These are phyloP conservation scores for Hydrolagus affinis DNA, from an alignment of 2,113 vertebrate species.

Conservation along the genomic window DNA sequence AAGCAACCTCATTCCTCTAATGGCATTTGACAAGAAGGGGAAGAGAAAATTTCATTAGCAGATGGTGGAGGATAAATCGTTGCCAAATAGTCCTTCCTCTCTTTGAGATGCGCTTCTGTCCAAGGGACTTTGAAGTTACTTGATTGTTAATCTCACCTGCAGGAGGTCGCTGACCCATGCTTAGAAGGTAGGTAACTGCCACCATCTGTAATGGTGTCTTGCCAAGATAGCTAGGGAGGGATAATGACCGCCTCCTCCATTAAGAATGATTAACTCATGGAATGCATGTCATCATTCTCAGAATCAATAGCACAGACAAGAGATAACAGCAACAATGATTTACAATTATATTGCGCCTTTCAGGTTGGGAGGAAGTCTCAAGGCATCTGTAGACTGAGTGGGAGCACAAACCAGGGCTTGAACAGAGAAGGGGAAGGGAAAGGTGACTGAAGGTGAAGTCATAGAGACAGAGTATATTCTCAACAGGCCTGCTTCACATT, in stretches of 20 bases:
- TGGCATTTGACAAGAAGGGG: not conserved
- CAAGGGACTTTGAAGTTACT: not conserved
- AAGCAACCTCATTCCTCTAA: not conserved
- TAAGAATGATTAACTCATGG: not conserved
- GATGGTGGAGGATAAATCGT: not conserved
- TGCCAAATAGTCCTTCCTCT: not conserved
- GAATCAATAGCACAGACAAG: constrained; percentile 6
- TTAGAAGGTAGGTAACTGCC: not conserved
- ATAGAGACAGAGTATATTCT: no score
- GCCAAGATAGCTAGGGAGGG: not conserved
- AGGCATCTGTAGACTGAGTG: no score
- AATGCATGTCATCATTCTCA: not conserved
- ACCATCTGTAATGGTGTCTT: not conserved
- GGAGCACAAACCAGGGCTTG: no score
- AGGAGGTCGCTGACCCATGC: not conserved
- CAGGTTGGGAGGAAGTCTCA: no score
- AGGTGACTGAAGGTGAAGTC: no score
- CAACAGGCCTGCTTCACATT: no score
- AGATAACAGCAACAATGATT: not conserved
- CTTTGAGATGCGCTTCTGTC: not conserved
- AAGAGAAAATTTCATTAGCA: not conserved
- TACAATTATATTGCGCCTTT: no score
- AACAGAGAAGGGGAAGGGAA: no score
- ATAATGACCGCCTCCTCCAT: not conserved
- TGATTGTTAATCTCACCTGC: not conserved